Base-by-base conservation (phyloP, 2,888 invertebrate species). In the Melanostoma mellinum region DNA sequence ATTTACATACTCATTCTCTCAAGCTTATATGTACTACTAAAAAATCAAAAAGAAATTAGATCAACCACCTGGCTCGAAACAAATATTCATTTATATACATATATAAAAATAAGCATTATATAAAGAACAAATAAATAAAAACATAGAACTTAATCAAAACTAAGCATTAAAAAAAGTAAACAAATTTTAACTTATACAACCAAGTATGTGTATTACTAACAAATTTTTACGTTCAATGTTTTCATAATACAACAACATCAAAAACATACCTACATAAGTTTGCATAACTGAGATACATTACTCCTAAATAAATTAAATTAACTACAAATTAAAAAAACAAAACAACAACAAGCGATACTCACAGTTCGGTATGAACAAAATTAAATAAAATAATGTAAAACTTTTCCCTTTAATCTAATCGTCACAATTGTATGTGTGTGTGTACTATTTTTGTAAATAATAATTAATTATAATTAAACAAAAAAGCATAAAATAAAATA, bases 391-490 rank as follows among this genome's bases (percentile, higher is more conserved):
- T 38, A 46, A 56, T 20, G 60, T 56, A 46, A 46, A 35, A 68
- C 36, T 65, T 65, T 42, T 68, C 61, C 63, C 58, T 50, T 33
- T 50, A 8, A 8, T 46, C 60, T 60, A 67, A 74, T 79, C 50
- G 46, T 84, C 79, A 84, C 71, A 71, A 71, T 71, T 63, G 68
- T 77, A 63, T 82, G 81, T 81, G 58, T 58, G 74, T 71, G 79
- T 84, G 79, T 84, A 79, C 84, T 79, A 84, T 84, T 84, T 74
- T 79, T 84, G 84, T 84, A 84, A 84, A 79, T 84, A 84, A 74
- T 36, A 42, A 67, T 20, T 20, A 20, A 20, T 20, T 20, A 20
- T 20, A 20, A 20, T 20, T 20, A 20, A 20, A 20, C 0, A 20
- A 20, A 20, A 20, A 20, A 20, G 20, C 20, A 71, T 74, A 84